phyloP scores from a whole-genome alignment of 2,113 vertebrate genomes.

The Laterallus jamaicensis region DNA sequence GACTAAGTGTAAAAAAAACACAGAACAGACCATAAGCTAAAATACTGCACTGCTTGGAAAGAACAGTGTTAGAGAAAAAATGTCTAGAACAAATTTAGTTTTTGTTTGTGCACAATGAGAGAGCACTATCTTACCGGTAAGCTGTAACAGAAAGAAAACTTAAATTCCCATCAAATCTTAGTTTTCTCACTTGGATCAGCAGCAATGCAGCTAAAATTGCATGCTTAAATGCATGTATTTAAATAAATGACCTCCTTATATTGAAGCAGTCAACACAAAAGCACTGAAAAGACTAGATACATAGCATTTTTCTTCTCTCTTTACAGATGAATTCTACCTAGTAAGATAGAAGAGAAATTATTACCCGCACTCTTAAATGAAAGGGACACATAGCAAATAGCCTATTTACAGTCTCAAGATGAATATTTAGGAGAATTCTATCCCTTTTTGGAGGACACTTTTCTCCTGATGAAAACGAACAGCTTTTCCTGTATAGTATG shows the following conservation, averaged over 20 bases:
- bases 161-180: neutral
- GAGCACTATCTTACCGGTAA: neutral
- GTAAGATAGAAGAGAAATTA: neutral
- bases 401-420: neutral
- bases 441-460: neutral
- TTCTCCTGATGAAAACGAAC: neutral
- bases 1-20: neutral
- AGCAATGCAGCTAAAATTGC: neutral
- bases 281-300: neutral
- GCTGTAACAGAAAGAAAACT: neutral
- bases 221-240: neutral
- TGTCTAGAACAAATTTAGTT: neutral
- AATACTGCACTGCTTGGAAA: neutral
- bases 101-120: neutral
- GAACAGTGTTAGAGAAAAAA: neutral
- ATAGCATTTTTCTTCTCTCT: neutral
- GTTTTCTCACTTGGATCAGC: neutral
- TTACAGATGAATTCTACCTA: neutral
- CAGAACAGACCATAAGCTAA: neutral
- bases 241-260: neutral
- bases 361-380: neutral
- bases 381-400: neutral
- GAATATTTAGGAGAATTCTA: neutral
- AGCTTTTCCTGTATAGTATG: neutral
- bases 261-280: neutral